Conservation (phyloP, 2,797 vertebrate species). For the Basileuterus tristriatus region DNA sequence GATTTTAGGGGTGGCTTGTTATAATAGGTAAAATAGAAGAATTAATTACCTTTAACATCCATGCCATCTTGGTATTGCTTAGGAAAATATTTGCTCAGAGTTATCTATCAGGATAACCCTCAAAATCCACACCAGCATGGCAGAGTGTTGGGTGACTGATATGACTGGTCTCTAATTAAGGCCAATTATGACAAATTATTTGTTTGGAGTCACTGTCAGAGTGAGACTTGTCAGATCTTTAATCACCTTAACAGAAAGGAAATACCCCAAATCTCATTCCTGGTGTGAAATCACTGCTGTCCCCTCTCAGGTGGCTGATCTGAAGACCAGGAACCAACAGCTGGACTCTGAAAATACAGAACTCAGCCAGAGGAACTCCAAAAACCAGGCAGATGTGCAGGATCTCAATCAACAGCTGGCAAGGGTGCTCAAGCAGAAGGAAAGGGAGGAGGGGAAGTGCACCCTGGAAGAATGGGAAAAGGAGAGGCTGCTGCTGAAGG, state of each 20-base stretch:
- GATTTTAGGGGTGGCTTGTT: background rate
- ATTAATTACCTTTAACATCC: background rate
- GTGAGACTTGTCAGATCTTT: background rate
- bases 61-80: background rate
- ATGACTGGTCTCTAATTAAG: background rate
- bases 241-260: background rate
- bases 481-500: conserved; percentile 61
- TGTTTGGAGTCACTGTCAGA: background rate
- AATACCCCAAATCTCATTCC: background rate
- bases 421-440: conserved; percentile 73
- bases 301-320: conserved; percentile 81
- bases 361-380: conserved; percentile 81
- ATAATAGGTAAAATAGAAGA: background rate
- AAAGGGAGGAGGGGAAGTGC: conserved; percentile 45
- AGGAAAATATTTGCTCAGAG: background rate
- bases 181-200: background rate
- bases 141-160: background rate
- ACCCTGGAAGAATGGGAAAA: conserved; percentile 68
- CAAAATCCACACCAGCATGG: background rate
- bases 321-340: conserved; percentile 81
- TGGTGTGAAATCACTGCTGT: background rate
- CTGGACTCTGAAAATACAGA: conserved; percentile 83
- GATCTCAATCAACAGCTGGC: conserved; percentile 80
- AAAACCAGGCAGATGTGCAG: conserved; percentile 77
- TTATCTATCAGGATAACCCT: background rate